Percentiles rank a stretch among this genome's conserved stretches.
These are phyloP conservation scores for Rugalucina vietnamica DNA, from an alignment of 2,888 invertebrate species.

Conservation along the genomic window DNA sequence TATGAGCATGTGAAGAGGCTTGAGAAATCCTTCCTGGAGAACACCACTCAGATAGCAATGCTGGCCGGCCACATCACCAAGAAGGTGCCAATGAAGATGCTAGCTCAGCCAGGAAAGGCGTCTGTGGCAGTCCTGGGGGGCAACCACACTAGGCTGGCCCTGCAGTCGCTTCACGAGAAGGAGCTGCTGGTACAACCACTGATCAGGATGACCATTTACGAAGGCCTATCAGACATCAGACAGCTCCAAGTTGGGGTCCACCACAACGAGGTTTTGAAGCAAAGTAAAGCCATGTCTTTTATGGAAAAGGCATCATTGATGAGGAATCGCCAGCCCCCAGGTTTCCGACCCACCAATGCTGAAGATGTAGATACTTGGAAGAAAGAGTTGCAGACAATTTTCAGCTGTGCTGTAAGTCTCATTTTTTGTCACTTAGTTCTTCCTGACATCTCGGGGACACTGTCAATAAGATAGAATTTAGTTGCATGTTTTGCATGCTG, in stretches of 20 bases:
- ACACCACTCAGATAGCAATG: background rate
- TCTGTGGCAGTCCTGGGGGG: background rate
- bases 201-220: background rate
- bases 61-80: background rate
- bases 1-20: background rate
- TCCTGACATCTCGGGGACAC: too few relatives aligned
- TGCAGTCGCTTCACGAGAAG: background rate
- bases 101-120: background rate
- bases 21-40: background rate
- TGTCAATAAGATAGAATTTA: too few relatives aligned
- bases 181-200: background rate
- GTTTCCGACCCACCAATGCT: too few relatives aligned
- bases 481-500: too few relatives aligned
- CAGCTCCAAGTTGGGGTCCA: background rate
- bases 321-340: background rate
- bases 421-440: too few relatives aligned
- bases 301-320: background rate
- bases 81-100: background rate
- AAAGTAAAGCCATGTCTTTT: background rate
- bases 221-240: background rate
- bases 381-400: too few relatives aligned
- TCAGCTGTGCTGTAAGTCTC: too few relatives aligned
- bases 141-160: background rate
- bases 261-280: background rate
- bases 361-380: too few relatives aligned